Percentiles rank a stretch among this genome's conserved stretches.
Conservation (phyloP, 2,888 invertebrate genomes). For the Koerneria pararmatus region DNA sequence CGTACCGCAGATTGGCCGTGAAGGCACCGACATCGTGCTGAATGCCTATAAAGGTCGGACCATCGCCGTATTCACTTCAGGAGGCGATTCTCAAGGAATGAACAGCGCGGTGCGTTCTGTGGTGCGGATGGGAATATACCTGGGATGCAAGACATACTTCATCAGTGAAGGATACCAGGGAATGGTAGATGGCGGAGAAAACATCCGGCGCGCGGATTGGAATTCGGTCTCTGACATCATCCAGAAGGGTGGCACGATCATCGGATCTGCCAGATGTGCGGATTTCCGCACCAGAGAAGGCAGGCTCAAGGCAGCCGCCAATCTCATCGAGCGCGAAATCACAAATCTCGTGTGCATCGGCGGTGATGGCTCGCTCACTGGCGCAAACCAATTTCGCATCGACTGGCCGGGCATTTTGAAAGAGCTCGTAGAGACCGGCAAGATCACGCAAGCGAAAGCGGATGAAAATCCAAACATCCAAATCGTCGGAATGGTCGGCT, state of each 20-base stretch:
- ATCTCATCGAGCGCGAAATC: constrained; percentile 79
- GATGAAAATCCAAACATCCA: constrained; percentile 53
- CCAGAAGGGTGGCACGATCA: constrained; percentile 83
- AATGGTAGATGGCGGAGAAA: constrained; percentile 92
- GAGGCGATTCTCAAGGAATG: constrained; percentile 70
- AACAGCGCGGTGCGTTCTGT: constrained; percentile 94
- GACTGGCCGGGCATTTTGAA: constrained; percentile 86
- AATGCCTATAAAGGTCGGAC: constrained; percentile 36
- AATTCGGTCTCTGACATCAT: constrained; percentile 93
- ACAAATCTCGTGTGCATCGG: constrained; percentile 93
- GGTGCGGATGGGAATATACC: constrained; percentile 91
- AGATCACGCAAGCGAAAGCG: constrained; percentile 44
- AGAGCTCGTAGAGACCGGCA: constrained; percentile 71
- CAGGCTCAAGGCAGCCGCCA: constrained; percentile 86
- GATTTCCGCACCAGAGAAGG: constrained; percentile 83
- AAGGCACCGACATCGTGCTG: constrained; percentile 49
- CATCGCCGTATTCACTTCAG: constrained; percentile 36
- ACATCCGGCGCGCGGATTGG: constrained; percentile 94
- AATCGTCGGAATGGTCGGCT: constrained; percentile 65
- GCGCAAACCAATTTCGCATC: constrained; percentile 80
- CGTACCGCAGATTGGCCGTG: constrained; percentile 44
- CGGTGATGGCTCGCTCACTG: constrained; percentile 94
- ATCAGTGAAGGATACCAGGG: constrained; percentile 75
- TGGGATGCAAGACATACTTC: constrained; percentile 86
- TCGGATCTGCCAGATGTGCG: constrained; percentile 90